Evolutionary conservation across 1,140 invertebrate genomes (phyloP).

Genomic region (Eumeta japonica): DNA sequence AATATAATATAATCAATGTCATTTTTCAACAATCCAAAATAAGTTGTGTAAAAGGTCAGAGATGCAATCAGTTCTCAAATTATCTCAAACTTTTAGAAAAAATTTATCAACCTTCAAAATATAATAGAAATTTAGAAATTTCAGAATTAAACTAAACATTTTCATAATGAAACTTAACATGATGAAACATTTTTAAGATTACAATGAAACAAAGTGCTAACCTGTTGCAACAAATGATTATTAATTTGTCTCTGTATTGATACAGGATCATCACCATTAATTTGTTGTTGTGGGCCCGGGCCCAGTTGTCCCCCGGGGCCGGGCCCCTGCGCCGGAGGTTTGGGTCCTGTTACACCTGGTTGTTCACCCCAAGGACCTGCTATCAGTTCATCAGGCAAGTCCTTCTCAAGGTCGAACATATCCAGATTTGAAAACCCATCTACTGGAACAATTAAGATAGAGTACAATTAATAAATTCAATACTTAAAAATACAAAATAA

Average conservation of each 20-base stretch:
- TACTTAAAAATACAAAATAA: too few relatives aligned
- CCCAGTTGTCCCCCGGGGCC: slow-evolving; percentile 64
- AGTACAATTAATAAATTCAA: slow-evolving; percentile 1
- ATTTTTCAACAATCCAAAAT: too few relatives aligned
- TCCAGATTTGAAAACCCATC: slow-evolving; percentile 76
- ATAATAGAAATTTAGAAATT: too few relatives aligned
- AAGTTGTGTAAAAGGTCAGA: too few relatives aligned
- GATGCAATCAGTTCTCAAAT: too few relatives aligned
- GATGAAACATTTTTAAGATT: too few relatives aligned
- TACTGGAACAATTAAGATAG: slow-evolving; percentile 28
- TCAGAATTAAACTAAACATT: too few relatives aligned
- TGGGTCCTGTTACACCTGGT: slow-evolving; percentile 60
- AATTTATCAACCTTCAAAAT: too few relatives aligned
- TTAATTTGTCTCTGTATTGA: slow-evolving; percentile 63
- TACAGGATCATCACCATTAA: slow-evolving; percentile 65
- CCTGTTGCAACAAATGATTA: slow-evolving; percentile 67
- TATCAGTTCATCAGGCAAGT: slow-evolving; percentile 89
- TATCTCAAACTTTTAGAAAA: too few relatives aligned
- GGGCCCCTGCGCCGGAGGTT: slow-evolving; percentile 74
- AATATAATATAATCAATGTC: too few relatives aligned
- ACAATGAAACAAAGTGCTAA: too few relatives aligned
- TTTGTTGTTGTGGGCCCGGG: slow-evolving; percentile 53
- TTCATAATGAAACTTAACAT: too few relatives aligned
- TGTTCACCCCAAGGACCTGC: slow-evolving; percentile 71
- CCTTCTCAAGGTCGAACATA: slow-evolving; percentile 86